Conservation (phyloP, 1,140 invertebrate genomes). For the Aporrectodea caliginosa region DNA sequence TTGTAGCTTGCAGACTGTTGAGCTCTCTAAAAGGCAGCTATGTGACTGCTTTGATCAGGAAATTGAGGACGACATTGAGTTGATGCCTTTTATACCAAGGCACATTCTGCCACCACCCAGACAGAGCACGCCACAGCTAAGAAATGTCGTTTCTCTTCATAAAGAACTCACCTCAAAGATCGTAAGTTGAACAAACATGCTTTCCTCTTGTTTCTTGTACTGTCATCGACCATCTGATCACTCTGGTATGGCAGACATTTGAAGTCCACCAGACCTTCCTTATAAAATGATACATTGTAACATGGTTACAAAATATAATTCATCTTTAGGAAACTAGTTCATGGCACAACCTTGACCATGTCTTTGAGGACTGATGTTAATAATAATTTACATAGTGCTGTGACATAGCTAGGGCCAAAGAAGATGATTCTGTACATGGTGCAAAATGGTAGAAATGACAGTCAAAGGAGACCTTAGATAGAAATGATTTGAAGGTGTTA, state of each 20-base stretch:
- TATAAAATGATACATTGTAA: background rate
- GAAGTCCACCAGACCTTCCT: background rate
- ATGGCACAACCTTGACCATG: background rate
- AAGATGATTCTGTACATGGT: too few relatives aligned
- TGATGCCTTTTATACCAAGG: background rate
- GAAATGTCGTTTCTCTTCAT: background rate
- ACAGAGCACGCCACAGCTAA: background rate
- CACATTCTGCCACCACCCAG: background rate
- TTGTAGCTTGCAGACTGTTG: background rate
- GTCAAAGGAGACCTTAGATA: background rate
- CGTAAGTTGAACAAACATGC: background rate
- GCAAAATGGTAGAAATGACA: too few relatives aligned
- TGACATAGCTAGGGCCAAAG: too few relatives aligned
- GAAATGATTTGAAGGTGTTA: background rate
- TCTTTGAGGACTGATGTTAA: background rate
- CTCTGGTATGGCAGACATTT: too few relatives aligned
- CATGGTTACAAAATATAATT: background rate
- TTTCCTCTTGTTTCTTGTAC: background rate
- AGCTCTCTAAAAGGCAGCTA: background rate
- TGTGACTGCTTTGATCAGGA: background rate
- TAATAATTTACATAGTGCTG: too few relatives aligned
- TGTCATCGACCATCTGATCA: too few relatives aligned
- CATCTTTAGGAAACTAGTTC: background rate
- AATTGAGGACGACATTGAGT: background rate
- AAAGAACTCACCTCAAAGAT: background rate